Evolutionary conservation across 2,113 vertebrate genomes (phyloP).

Genomic region (Lutjanus erythropterus): DNA sequence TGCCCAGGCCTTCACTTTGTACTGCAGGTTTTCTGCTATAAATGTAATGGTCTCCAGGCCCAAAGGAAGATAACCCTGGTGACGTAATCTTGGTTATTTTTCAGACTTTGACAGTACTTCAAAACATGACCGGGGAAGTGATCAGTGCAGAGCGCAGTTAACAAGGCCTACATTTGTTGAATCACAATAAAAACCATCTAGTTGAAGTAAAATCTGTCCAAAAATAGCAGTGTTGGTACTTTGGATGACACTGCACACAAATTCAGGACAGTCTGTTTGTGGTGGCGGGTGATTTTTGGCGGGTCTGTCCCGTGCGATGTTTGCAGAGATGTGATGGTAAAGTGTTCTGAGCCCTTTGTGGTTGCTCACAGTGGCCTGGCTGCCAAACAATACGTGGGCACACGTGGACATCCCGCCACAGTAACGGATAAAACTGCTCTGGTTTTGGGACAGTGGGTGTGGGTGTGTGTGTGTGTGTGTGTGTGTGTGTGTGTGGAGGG

Average conservation of each 20-base stretch:
- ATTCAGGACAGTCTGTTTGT: not conserved
- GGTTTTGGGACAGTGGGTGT: slow-evolving; percentile 52
- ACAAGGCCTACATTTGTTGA: not conserved
- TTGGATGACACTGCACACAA: not conserved
- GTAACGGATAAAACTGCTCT: slow-evolving; percentile 96
- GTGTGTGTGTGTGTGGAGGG: no score
- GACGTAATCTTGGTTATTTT: not conserved
- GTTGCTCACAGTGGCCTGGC: slow-evolving; percentile 94
- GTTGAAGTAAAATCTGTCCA: not conserved
- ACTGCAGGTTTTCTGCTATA: not conserved
- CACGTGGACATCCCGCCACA: slow-evolving; percentile 92
- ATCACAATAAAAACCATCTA: not conserved
- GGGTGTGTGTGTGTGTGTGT: no score
- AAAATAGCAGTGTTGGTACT: not conserved
- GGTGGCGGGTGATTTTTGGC: slow-evolving; percentile 78
- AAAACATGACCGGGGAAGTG: not conserved
- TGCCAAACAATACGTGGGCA: slow-evolving; percentile 92
- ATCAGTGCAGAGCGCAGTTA: not conserved
- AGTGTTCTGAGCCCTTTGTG: slow-evolving; percentile 98
- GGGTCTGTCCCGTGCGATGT: slow-evolving; percentile 78
- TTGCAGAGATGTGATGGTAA: slow-evolving; percentile 90
- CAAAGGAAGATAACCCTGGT: not conserved
- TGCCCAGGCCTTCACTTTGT: not conserved
- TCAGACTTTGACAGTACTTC: not conserved
- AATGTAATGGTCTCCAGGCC: not conserved